phyloP scores from a whole-genome alignment of 2,113 vertebrate species.

The Rhineura floridana region DNA sequence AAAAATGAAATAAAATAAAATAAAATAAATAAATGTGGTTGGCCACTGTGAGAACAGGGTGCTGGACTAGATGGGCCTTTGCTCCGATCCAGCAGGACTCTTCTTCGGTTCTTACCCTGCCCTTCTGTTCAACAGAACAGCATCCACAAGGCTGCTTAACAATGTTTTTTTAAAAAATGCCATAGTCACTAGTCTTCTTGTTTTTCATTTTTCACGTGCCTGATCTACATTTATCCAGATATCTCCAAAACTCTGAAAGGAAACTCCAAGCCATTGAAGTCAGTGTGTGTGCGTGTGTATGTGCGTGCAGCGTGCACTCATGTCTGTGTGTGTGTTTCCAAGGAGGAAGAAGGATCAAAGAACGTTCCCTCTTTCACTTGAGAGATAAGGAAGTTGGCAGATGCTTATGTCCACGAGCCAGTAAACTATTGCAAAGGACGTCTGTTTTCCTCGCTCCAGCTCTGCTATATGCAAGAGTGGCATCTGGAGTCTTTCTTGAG shows the following conservation, averaged over 20 bases:
- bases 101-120: too few species aligned
- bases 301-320: too few species aligned
- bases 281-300: too few species aligned
- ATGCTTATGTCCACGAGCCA: background rate
- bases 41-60: too few species aligned
- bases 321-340: too few species aligned
- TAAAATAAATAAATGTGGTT: too few species aligned
- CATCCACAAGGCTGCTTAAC: background rate
- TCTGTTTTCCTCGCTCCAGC: background rate
- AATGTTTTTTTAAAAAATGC: background rate
- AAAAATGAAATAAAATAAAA: too few species aligned
- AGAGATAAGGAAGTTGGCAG: constrained; percentile 13
- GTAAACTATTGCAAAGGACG: background rate
- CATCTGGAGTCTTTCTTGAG: background rate
- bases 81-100: too few species aligned
- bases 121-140: background rate
- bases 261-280: background rate
- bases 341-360: background rate
- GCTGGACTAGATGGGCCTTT: background rate
- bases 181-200: background rate
- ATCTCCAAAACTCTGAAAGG: background rate
- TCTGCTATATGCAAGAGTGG: background rate
- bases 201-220: background rate
- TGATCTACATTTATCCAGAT: background rate
- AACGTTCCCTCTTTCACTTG: background rate